These are phyloP conservation scores for Lates japonicus DNA, from an alignment of 2,797 vertebrate genomes.

Conservation along the genomic window DNA sequence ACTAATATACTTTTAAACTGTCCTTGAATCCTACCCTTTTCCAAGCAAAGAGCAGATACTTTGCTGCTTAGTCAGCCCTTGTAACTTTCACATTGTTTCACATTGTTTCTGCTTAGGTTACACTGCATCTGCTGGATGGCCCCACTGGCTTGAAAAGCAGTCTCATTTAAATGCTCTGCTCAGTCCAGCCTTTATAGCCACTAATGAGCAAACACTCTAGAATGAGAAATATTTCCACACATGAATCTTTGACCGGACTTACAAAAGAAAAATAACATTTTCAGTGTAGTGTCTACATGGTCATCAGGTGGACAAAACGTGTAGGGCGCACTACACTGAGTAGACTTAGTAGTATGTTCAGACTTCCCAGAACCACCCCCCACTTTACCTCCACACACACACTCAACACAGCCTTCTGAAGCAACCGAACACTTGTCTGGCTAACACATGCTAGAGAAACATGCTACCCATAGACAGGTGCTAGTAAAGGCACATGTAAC, in stretches of 20 bases:
- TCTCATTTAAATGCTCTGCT: not conserved
- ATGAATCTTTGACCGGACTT: slow-evolving; percentile 1
- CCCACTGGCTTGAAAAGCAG: not conserved
- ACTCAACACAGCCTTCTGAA: not conserved
- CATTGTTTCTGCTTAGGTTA: not conserved
- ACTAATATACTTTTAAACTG: not conserved
- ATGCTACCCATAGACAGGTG: too few relatives aligned
- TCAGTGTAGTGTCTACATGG: not conserved
- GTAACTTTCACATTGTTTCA: not conserved
- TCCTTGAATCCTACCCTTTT: not conserved
- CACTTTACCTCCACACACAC: not conserved
- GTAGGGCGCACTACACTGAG: not conserved
- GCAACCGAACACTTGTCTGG: not conserved
- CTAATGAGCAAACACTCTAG: not conserved
- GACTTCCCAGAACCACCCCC: not conserved
- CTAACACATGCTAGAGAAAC: not conserved
- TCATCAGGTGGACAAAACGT: not conserved
- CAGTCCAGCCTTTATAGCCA: not conserved
- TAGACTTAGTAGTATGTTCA: not conserved
- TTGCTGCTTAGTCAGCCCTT: not conserved
- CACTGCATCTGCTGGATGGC: not conserved
- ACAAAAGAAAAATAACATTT: not conserved
- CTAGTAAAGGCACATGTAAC: too few relatives aligned
- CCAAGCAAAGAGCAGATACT: not conserved
- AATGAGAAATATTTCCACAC: not conserved